Conservation (phyloP, 2,113 vertebrate genomes). For the Datnioides undecimradiatus region DNA sequence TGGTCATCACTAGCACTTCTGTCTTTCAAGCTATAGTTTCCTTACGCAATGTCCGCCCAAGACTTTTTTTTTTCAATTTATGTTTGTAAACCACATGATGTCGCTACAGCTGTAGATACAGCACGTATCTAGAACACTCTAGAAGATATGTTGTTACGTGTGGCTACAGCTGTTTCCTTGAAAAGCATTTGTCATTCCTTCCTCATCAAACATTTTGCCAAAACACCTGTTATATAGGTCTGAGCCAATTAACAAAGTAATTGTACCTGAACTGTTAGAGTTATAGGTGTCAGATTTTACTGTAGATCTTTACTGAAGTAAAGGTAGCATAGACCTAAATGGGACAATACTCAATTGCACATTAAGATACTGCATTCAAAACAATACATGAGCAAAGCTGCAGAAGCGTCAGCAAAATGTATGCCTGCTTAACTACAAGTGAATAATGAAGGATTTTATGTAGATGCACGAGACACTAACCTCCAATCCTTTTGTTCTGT, state of each 20-base stretch:
- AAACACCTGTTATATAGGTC: no score
- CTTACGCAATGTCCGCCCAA: conserved; percentile 19
- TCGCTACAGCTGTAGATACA: conserved; percentile 24
- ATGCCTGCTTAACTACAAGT: neutral
- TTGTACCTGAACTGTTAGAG: neutral
- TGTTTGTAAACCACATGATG: conserved; percentile 63
- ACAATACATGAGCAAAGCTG: neutral
- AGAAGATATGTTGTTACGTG: neutral
- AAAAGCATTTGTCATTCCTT: neutral
- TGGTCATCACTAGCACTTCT: neutral
- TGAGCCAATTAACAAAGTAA: neutral
- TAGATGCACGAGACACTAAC: no score
- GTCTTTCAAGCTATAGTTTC: neutral
- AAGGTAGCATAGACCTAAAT: neutral
- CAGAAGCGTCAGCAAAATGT: neutral
- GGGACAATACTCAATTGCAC: neutral
- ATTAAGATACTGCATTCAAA: no score
- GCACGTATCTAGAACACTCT: neutral
- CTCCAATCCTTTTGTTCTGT: no score
- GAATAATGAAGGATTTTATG: no score
- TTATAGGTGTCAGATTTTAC: neutral
- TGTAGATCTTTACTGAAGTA: neutral
- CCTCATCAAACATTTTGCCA: no score
- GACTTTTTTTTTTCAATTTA: neutral
- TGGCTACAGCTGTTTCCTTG: neutral